Evolutionary conservation across 2,797 vertebrate genomes (phyloP).

Genomic region (Neosilurus hyrtlii): DNA sequence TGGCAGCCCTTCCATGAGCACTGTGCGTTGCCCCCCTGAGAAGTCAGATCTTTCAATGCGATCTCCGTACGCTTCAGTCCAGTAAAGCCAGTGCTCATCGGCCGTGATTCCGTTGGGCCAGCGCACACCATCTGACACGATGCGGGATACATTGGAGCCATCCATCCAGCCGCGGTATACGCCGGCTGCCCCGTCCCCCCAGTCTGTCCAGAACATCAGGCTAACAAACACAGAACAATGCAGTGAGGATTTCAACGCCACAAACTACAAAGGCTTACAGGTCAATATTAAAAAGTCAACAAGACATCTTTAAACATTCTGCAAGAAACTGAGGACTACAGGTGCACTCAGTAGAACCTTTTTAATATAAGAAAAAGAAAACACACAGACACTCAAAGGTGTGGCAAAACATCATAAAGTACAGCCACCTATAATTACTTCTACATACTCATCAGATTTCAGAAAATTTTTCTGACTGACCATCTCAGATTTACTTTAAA

Average conservation of each 20-base stretch:
- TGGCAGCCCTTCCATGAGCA: conserved; percentile 89
- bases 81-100: conserved; percentile 92
- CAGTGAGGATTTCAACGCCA: neutral
- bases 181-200: conserved; percentile 87
- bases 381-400: neutral
- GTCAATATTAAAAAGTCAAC: neutral
- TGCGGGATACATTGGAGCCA: conserved; percentile 76
- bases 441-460: too few relatives aligned
- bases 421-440: too few relatives aligned
- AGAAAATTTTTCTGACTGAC: too few relatives aligned
- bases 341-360: neutral
- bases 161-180: conserved; percentile 94
- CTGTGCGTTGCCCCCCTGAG: conserved; percentile 78
- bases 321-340: neutral
- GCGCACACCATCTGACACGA: conserved; percentile 86
- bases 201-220: conserved; percentile 99
- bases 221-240: conserved; percentile 63
- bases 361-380: neutral
- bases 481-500: too few relatives aligned
- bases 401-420: neutral
- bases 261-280: neutral
- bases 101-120: conserved; percentile 96
- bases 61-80: conserved; percentile 96
- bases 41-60: conserved; percentile 91
- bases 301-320: neutral